Conservation (phyloP, 2,888 invertebrate species). For the Laspeyria flexula region DNA sequence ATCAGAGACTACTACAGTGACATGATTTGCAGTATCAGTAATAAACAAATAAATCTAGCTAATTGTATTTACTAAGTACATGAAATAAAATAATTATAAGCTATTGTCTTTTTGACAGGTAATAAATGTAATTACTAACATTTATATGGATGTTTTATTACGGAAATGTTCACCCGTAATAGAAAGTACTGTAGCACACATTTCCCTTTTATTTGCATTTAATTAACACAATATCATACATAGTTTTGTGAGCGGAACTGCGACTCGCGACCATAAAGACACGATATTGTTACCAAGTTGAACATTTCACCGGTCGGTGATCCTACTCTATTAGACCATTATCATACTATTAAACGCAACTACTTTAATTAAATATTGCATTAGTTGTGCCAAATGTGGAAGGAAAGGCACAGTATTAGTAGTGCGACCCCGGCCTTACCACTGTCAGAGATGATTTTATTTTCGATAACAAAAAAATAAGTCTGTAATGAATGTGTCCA, state of each 20-base stretch:
- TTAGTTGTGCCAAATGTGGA: too few relatives aligned
- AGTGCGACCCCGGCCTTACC: too few relatives aligned
- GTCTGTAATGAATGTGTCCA: too few relatives aligned
- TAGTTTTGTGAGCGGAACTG: conserved; percentile 24
- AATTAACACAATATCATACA: conserved; percentile 36
- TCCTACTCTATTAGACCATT: not conserved
- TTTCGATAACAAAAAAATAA: too few relatives aligned
- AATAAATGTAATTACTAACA: conserved; percentile 84
- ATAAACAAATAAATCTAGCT: conserved; percentile 73
- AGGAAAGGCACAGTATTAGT: too few relatives aligned
- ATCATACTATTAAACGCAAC: not conserved
- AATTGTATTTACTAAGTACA: conserved; percentile 86
- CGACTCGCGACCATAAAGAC: not conserved
- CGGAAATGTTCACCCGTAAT: conserved; percentile 22
- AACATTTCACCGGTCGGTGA: not conserved
- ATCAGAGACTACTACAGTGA: conserved; percentile 74
- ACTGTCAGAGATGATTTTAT: too few relatives aligned
- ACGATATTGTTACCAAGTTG: not conserved
- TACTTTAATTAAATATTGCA: too few relatives aligned
- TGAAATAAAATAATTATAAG: conserved; percentile 77
- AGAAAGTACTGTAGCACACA: conserved; percentile 29
- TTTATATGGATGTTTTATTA: conserved; percentile 45
- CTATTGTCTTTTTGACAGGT: conserved; percentile 82
- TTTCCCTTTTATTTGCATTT: conserved; percentile 43
- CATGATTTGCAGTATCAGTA: conserved; percentile 56